Evolutionary conservation across 2,797 vertebrate species (phyloP).

Genomic region (Muscicapa striata): DNA sequence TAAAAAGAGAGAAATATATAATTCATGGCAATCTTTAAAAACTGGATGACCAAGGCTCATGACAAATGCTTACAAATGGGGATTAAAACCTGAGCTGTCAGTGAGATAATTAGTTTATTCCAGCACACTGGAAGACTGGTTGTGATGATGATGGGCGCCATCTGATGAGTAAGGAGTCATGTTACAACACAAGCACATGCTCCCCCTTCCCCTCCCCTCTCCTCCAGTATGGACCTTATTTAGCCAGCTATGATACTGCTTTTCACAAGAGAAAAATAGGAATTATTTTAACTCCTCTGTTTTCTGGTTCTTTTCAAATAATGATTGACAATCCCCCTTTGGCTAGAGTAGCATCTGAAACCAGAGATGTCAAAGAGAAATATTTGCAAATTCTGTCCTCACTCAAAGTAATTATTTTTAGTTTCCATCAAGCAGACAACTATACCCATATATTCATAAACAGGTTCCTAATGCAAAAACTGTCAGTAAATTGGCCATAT

Average conservation of each 20-base stretch:
- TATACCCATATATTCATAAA: conserved; percentile 35
- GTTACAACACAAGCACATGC: conserved; percentile 13
- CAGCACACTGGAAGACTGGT: conserved; percentile 30
- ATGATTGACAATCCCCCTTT: conserved; percentile 46
- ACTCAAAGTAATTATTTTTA: conserved; percentile 58
- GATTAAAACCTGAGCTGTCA: conserved; percentile 61
- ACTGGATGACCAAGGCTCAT: conserved; percentile 38
- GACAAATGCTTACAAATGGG: conserved; percentile 46
- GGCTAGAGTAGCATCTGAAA: conserved; percentile 18
- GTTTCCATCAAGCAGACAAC: conserved; percentile 15
- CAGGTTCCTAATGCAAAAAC: conserved; percentile 24
- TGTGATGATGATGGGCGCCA: conserved; percentile 52
- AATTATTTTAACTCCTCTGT: conserved; percentile 17
- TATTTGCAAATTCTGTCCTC: conserved; percentile 51
- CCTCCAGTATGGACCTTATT: conserved; percentile 27
- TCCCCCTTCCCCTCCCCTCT: conserved; percentile 7
- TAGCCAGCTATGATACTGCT: conserved; percentile 38
- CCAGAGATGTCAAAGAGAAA: conserved; percentile 54
- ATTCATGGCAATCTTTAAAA: conserved; percentile 46
- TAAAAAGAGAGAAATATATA: conserved; percentile 45
- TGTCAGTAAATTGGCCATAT: conserved; percentile 16
- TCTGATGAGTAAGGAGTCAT: conserved; percentile 60
- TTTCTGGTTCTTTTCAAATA: conserved; percentile 50
- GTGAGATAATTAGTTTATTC: conserved; percentile 65
- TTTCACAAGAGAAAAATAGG: neutral